Percentiles rank a stretch among this genome's conserved stretches.
Evolutionary conservation across 2,797 vertebrate genomes (phyloP).

Genomic region (Poliocrania exsul): DNA sequence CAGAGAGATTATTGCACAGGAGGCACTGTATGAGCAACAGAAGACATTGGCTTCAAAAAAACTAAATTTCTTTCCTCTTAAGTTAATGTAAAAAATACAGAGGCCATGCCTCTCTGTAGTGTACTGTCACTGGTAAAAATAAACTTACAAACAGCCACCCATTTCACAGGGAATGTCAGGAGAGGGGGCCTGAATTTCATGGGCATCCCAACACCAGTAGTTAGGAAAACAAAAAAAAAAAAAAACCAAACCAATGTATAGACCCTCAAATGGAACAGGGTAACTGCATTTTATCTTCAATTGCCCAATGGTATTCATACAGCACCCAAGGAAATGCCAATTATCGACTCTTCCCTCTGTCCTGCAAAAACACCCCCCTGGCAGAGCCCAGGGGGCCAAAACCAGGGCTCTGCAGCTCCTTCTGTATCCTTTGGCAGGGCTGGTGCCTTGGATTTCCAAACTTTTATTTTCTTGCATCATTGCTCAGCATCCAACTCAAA

Average conservation of each 20-base stretch:
- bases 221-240: constrained; percentile 43
- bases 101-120: constrained; percentile 68
- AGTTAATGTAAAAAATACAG: constrained; percentile 49
- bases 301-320: constrained; percentile 12
- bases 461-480: not conserved
- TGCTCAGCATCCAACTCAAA: constrained; percentile 45
- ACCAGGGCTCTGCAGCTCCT: not conserved
- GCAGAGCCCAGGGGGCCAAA: not conserved
- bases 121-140: constrained; percentile 64
- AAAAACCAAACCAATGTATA: constrained; percentile 23
- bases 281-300: constrained; percentile 3
- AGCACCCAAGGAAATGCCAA: not conserved
- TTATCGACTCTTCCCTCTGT: constrained; percentile 11
- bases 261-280: constrained; percentile 40
- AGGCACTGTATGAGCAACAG: constrained; percentile 73
- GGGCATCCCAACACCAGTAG: constrained; percentile 28
- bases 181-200: constrained; percentile 17
- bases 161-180: constrained; percentile 43
- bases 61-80: constrained; percentile 53
- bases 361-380: constrained; percentile 21
- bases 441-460: not conserved
- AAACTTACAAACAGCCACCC: constrained; percentile 63
- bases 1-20: constrained; percentile 69
- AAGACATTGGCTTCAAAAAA: constrained; percentile 60
- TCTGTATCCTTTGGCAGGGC: not conserved